Evolutionary conservation across 2,888 invertebrate genomes (phyloP).

Genomic region (Chrysolina haemoptera): DNA sequence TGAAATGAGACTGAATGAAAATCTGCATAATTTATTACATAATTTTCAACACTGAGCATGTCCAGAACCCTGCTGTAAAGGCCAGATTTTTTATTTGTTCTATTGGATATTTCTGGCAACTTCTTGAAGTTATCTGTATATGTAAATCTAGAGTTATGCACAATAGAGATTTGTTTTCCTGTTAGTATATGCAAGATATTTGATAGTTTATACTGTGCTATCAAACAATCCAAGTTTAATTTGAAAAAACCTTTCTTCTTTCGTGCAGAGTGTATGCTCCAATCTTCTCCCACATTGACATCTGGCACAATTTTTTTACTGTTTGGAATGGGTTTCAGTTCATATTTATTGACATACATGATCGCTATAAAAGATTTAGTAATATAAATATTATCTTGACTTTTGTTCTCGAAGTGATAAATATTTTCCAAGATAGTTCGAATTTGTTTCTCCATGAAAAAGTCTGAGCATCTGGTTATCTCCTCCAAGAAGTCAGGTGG

Average conservation of each 20-base stretch:
- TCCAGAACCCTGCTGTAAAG: constrained; percentile 50
- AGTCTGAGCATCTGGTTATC: constrained; percentile 76
- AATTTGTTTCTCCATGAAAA: constrained; percentile 80
- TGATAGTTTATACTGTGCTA: constrained; percentile 20
- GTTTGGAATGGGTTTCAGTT: constrained; percentile 71
- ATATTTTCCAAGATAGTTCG: constrained; percentile 80
- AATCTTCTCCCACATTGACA: constrained; percentile 62
- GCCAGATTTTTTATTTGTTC: constrained; percentile 14
- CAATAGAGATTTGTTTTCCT: constrained; percentile 72
- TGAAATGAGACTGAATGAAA: constrained; percentile 54
- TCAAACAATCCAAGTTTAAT: constrained; percentile 31
- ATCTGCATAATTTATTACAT: constrained; percentile 55
- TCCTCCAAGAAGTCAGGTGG: constrained; percentile 78
- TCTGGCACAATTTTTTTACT: constrained; percentile 71
- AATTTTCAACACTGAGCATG: constrained; percentile 41
- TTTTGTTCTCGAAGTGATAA: constrained; percentile 71
- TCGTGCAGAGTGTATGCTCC: constrained; percentile 34
- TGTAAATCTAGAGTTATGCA: constrained; percentile 76
- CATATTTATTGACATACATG: constrained; percentile 75
- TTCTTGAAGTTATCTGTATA: constrained; percentile 51
- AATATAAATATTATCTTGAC: constrained; percentile 52
- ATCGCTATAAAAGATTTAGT: constrained; percentile 70
- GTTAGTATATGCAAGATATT: constrained; percentile 64
- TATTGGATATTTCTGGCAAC: constrained; percentile 32
- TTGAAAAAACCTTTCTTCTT: constrained; percentile 32